phyloP scores from a whole-genome alignment of 2,113 vertebrate genomes.

The Oreochromis aureus region DNA sequence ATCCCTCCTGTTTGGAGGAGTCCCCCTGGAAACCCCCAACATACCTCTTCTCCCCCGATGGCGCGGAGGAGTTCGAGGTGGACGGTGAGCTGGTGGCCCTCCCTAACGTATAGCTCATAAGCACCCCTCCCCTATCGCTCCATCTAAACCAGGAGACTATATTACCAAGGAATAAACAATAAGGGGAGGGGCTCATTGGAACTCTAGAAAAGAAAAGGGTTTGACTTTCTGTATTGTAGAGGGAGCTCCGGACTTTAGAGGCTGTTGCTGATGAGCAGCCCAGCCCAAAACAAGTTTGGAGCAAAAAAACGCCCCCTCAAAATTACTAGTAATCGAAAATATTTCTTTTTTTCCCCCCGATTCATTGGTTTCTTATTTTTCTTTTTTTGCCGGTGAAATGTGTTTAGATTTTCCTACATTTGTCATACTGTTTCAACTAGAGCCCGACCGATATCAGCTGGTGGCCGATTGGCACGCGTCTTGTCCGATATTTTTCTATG shows the following conservation, averaged over 20 bases:
- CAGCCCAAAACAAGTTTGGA: background rate
- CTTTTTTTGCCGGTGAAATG: constrained; percentile 17
- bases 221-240: background rate
- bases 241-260: constrained; percentile 3
- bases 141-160: background rate
- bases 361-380: background rate
- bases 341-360: background rate
- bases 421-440: constrained; percentile 58
- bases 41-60: constrained; percentile 90
- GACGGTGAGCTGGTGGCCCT: constrained; percentile 88
- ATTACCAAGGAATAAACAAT: constrained; percentile 1
- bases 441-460: background rate
- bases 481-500: background rate
- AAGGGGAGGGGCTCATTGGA: background rate
- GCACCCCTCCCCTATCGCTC: background rate
- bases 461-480: background rate
- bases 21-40: constrained; percentile 97
- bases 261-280: background rate
- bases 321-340: constrained; percentile 18
- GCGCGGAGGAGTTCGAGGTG: constrained; percentile 88
- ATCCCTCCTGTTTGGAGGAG: constrained; percentile 96
- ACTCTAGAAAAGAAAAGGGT: constrained; percentile 1
- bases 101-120: constrained; percentile 80
- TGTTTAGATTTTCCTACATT: constrained; percentile 64
- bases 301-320: background rate